Base-by-base conservation (phyloP, 2,113 vertebrate genomes). In the Prinia subflava region DNA sequence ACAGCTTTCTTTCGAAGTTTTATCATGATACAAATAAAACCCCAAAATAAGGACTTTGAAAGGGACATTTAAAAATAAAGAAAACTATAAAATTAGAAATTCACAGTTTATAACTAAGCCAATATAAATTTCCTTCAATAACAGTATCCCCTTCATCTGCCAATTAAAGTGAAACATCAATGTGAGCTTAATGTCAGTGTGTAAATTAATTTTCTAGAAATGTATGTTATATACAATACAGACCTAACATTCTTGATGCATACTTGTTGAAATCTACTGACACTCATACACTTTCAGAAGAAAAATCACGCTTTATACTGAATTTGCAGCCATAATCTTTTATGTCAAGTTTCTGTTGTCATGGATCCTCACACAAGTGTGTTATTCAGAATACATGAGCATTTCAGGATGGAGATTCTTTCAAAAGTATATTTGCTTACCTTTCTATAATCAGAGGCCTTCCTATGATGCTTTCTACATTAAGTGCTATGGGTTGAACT, bases 401-500 rank as follows among this genome's bases (percentile, higher is more conserved):
- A 95, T 71, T 97, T 91, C 83, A 95, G 82, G 60, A 95, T 90
- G 46, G 68, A 90, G 78, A 89, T 24, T 64, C n/a, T 89, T 89
- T 68, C 74, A 94, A 75, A 89, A 73, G 65, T 5, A 49, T 46
- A 53, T 19, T 91, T 94, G 41, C 83, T 96, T 91, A 95, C 49
- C 39, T 90, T 74, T 84, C 93, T 71, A 89, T 67, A 89, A 91
- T 35, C 83, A 95, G 88, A 97, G 92, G 95, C 81, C 76, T 93
- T 78, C 30, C 57, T 94, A 89, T 10, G 91, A 65, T 20, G 63
- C 87, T 87, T 95, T 92, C 87, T 89, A 95, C 89, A 87, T 33
- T 97, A 98, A 97, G 93, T 97, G 96, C 97, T 97, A 92, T 44
- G 87, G 77, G 88, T 89, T 96, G 91, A 92, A 92, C 95, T 44